Evolutionary conservation across 2,888 invertebrate genomes (phyloP).

Genomic region (Troides aeacus): DNA sequence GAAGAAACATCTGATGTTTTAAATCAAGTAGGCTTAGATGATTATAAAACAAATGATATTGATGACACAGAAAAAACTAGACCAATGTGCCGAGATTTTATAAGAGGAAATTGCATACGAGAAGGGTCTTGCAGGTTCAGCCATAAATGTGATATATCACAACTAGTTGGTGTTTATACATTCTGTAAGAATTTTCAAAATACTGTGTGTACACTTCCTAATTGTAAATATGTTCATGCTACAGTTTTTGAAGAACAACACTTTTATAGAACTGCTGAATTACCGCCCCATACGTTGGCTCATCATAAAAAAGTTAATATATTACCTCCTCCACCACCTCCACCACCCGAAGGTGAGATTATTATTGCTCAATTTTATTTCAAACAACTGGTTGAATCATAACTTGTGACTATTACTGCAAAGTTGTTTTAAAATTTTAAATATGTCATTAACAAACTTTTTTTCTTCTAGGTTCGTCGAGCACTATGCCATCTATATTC

Average conservation of each 20-base stretch:
- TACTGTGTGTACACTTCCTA: constrained; percentile 44
- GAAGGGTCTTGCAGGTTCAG: constrained; percentile 47
- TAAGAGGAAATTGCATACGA: constrained; percentile 55
- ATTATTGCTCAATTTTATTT: background rate
- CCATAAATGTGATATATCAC: constrained; percentile 53
- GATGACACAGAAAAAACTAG: constrained; percentile 20
- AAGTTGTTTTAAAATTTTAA: background rate
- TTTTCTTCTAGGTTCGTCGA: constrained; percentile 1
- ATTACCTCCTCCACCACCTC: constrained; percentile 41
- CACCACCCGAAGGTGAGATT: constrained; percentile 35
- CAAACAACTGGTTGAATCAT: background rate
- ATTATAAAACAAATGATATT: constrained; percentile 13
- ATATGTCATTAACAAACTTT: background rate
- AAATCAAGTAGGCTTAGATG: constrained; percentile 1
- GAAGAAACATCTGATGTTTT: constrained; percentile 6
- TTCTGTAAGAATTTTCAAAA: constrained; percentile 65
- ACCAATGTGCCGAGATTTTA: constrained; percentile 57
- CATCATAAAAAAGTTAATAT: constrained; percentile 43
- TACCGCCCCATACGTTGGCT: constrained; percentile 52
- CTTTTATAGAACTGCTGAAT: constrained; percentile 52
- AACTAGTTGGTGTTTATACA: constrained; percentile 52
- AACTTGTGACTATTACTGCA: background rate
- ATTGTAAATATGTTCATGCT: constrained; percentile 64
- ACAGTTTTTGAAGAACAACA: constrained; percentile 59
- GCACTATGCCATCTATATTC: background rate